A percentile compares a stretch with the other conserved stretches of the same genome.
phyloP scores from a whole-genome alignment of 2,888 invertebrate species.

The Oxytorus armatus region DNA sequence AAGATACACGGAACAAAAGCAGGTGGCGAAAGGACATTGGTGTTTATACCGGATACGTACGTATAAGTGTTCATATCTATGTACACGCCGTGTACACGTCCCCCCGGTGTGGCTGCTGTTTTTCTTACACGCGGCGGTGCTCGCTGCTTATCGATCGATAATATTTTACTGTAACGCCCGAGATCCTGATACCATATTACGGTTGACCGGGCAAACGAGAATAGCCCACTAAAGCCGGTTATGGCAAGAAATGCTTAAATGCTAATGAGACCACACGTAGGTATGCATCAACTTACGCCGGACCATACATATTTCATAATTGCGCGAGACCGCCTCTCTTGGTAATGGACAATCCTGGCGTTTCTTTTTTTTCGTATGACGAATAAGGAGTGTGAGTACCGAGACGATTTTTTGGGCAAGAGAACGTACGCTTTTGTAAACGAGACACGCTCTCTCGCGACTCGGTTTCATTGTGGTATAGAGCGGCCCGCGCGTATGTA shows the following conservation, averaged over 20 bases:
- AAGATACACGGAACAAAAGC: constrained; percentile 61
- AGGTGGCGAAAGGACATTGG: constrained; percentile 66
- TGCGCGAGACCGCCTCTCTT: constrained; percentile 28
- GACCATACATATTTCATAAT: constrained; percentile 64
- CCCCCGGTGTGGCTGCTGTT: constrained; percentile 22
- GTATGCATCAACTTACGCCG: constrained; percentile 25
- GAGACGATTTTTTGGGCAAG: constrained; percentile 48
- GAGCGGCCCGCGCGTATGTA: constrained; percentile 19
- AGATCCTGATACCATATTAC: constrained; percentile 61
- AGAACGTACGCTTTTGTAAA: constrained; percentile 46
- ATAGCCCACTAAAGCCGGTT: constrained; percentile 46
- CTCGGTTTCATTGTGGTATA: constrained; percentile 36
- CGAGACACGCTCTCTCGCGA: constrained; percentile 51
- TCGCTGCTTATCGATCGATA: constrained; percentile 59
- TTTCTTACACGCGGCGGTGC: constrained; percentile 18
- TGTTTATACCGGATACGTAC: constrained; percentile 30
- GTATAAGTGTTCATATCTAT: constrained; percentile 19
- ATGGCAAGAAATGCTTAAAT: constrained; percentile 59
- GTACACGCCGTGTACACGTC: constrained; percentile 1
- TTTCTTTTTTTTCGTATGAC: constrained; percentile 53
- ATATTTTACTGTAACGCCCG: constrained; percentile 36
- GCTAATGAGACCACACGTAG: constrained; percentile 66
- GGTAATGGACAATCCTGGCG: background rate
- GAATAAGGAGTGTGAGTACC: constrained; percentile 43
- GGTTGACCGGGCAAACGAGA: constrained; percentile 59